phyloP scores from a whole-genome alignment of 2,888 invertebrate genomes.

The Holacanthella duospinosa region DNA sequence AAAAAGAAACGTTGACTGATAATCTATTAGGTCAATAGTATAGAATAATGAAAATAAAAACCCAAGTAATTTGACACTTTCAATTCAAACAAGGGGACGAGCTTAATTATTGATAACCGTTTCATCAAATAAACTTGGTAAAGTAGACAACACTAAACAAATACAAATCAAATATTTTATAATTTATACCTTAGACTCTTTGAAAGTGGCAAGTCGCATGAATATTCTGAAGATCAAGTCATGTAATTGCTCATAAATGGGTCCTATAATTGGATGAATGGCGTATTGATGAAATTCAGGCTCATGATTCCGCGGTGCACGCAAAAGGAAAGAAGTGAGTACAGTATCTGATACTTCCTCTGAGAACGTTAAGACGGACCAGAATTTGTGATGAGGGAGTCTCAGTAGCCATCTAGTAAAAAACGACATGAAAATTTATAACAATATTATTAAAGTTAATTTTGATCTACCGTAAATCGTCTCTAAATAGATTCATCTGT shows the following conservation, averaged over 20 bases:
- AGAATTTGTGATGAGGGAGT: slow-evolving; percentile 56
- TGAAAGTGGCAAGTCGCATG: slow-evolving; percentile 65
- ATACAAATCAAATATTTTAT: neutral
- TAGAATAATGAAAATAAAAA: too few relatives aligned
- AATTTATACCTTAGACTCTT: slow-evolving; percentile 56
- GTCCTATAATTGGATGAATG: slow-evolving; percentile 43
- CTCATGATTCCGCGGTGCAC: slow-evolving; percentile 59
- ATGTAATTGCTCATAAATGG: slow-evolving; percentile 51
- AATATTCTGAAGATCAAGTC: slow-evolving; percentile 56
- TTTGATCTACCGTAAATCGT: too few relatives aligned
- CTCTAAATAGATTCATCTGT: slow-evolving; percentile 50
- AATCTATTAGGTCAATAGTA: too few relatives aligned
- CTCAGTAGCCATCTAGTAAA: slow-evolving; percentile 56
- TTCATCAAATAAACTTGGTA: too few relatives aligned
- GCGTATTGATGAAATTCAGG: slow-evolving; percentile 42
- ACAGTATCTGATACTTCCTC: slow-evolving; percentile 50
- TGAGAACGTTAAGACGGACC: slow-evolving; percentile 54
- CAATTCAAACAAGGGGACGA: too few relatives aligned
- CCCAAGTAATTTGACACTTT: too few relatives aligned
- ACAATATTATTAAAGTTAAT: too few relatives aligned
- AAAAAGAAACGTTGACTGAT: neutral
- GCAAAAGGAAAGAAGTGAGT: slow-evolving; percentile 61
- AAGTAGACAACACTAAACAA: neutral
- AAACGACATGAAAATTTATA: slow-evolving; percentile 40
- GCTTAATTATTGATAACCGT: too few relatives aligned